A percentile compares a stretch with the other conserved stretches of the same genome.
These are phyloP conservation scores for Phylloscopus trochiloides DNA, from an alignment of 2,113 vertebrate species.

Conservation along the genomic window DNA sequence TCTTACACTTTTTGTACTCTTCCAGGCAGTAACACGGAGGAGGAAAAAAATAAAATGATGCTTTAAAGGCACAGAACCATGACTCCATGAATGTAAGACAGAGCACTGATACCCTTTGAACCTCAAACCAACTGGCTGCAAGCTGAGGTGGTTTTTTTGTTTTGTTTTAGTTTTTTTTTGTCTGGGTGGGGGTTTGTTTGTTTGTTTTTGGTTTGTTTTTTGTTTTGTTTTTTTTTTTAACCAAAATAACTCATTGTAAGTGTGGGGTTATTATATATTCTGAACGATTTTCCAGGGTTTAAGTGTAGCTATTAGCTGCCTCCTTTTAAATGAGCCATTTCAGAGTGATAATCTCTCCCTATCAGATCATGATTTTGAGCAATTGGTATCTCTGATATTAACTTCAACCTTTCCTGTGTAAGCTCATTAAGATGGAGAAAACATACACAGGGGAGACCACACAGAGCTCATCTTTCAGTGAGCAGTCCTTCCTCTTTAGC, in stretches of 20 bases:
- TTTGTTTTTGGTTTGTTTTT: neutral
- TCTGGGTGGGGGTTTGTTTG: neutral
- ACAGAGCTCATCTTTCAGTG: neutral
- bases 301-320: neutral
- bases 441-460: neutral
- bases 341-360: neutral
- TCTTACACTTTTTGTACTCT: neutral
- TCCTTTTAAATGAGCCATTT: constrained; percentile 7
- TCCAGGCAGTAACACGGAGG: neutral
- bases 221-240: neutral
- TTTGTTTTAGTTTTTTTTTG: neutral
- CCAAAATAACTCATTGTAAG: neutral
- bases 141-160: neutral
- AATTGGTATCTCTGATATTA: neutral
- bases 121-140: neutral
- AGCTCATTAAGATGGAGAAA: neutral
- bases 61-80: neutral
- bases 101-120: neutral
- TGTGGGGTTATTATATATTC: neutral
- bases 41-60: neutral
- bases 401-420: neutral
- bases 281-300: neutral
- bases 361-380: constrained; percentile 12
- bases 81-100: neutral
- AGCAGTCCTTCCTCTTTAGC: neutral